Evolutionary conservation across 2,888 invertebrate genomes (phyloP).

Genomic region (Trichopria drosophilae): DNA sequence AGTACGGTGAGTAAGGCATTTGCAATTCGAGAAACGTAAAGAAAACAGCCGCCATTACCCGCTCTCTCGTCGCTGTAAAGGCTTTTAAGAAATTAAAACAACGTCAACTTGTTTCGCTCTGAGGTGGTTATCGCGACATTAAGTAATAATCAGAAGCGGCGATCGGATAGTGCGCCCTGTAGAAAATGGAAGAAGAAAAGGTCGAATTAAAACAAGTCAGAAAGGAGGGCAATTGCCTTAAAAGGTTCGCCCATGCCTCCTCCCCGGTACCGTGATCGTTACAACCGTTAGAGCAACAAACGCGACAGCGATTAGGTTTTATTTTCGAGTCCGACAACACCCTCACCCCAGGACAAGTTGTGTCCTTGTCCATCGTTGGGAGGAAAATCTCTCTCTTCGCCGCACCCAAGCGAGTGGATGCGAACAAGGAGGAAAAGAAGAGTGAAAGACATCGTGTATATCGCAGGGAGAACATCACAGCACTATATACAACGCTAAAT

Average conservation of each 20-base stretch:
- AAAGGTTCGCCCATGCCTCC: constrained; percentile 39
- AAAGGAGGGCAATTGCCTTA: constrained; percentile 43
- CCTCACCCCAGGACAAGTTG: constrained; percentile 16
- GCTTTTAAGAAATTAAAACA: too few species aligned
- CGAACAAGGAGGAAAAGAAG: too few species aligned
- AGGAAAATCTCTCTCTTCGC: too few species aligned
- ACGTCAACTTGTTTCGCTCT: constrained; percentile 37
- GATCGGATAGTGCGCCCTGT: constrained; percentile 23
- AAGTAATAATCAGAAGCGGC: constrained; percentile 49
- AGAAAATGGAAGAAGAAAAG: constrained; percentile 32
- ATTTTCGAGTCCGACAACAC: constrained; percentile 16
- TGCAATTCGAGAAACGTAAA: too few species aligned
- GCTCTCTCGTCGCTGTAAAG: too few species aligned
- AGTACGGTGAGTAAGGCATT: too few species aligned
- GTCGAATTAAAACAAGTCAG: constrained; percentile 43
- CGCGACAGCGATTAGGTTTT: constrained; percentile 14
- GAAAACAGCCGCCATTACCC: too few species aligned
- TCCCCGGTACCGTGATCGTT: constrained; percentile 38
- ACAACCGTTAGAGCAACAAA: constrained; percentile 39
- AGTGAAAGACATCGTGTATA: too few species aligned
- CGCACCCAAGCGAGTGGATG: too few species aligned
- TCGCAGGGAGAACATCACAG: too few species aligned
- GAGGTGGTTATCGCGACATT: constrained; percentile 39
- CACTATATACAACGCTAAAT: too few species aligned
- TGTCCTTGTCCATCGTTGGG: too few species aligned